These are phyloP conservation scores for Sander lucioperca DNA, from an alignment of 2,113 vertebrate genomes.

Conservation along the genomic window DNA sequence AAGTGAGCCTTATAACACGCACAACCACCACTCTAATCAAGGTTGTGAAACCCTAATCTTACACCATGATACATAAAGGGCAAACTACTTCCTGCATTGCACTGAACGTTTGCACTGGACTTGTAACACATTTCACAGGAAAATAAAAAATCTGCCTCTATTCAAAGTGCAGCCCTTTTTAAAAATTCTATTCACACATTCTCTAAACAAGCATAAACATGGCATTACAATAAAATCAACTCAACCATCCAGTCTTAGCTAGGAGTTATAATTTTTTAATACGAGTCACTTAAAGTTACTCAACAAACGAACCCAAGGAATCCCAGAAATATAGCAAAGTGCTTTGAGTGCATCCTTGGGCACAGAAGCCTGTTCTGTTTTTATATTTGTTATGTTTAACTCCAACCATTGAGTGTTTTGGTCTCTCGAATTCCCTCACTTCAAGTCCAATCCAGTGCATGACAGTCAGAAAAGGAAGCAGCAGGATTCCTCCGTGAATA, in stretches of 20 bases:
- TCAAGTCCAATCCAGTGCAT: slow-evolving; percentile 46
- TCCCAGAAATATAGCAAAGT: slow-evolving; percentile 31
- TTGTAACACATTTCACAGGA: neutral
- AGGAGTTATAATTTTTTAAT: slow-evolving; percentile 29
- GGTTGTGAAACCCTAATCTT: neutral
- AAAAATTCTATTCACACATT: neutral
- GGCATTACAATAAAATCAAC: neutral
- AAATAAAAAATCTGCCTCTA: neutral
- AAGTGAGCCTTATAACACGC: neutral
- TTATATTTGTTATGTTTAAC: slow-evolving; percentile 37
- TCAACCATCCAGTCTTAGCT: neutral
- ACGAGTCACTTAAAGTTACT: slow-evolving; percentile 14
- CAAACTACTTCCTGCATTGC: neutral
- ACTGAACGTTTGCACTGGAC: neutral
- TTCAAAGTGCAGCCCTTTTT: neutral
- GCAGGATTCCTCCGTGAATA: slow-evolving; percentile 44
- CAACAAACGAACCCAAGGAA: slow-evolving; percentile 25
- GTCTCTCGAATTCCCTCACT: slow-evolving; percentile 36
- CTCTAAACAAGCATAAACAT: slow-evolving; percentile 1
- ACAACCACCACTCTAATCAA: neutral
- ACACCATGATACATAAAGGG: neutral
- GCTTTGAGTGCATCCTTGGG: slow-evolving; percentile 32
- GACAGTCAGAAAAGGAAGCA: slow-evolving; percentile 43
- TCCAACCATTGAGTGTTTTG: slow-evolving; percentile 18
- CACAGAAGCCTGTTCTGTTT: slow-evolving; percentile 28